These are phyloP conservation scores for Orcinus orca DNA, from an alignment of 2,113 vertebrate genomes.

Conservation along the genomic window DNA sequence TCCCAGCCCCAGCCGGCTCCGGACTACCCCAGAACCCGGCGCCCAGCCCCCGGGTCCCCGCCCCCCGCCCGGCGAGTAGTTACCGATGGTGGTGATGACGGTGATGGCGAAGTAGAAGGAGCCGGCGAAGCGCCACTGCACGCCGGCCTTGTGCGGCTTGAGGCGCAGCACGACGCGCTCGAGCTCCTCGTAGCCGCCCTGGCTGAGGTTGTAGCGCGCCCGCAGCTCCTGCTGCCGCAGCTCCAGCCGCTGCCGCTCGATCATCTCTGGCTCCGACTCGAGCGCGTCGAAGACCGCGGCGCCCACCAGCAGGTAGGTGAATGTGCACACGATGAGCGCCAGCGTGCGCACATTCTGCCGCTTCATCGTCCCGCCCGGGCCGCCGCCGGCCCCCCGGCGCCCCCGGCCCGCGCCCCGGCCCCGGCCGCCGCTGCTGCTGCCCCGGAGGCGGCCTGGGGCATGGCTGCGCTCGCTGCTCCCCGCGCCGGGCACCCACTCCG, in stretches of 20 bases:
- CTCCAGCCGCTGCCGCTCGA: constrained; percentile 84
- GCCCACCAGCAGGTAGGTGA: constrained; percentile 95
- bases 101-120: constrained; percentile 99
- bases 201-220: constrained; percentile 91
- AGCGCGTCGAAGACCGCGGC: constrained; percentile 95
- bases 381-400: constrained; percentile 72
- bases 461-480: constrained; percentile 81
- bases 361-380: constrained; percentile 90
- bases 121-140: constrained; percentile 96
- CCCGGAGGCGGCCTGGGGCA: constrained; percentile 87
- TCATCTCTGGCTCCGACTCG: constrained; percentile 91
- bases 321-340: constrained; percentile 94
- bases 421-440: constrained; percentile 75
- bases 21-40: not conserved
- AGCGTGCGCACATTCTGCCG: constrained; percentile 96
- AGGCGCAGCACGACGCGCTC: constrained; percentile 92
- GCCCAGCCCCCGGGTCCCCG: not conserved
- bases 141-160: constrained; percentile 95
- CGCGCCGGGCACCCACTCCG: constrained; percentile 63
- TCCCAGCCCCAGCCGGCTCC: not conserved
- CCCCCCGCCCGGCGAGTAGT: constrained; percentile 39
- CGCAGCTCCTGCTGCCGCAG: constrained; percentile 83
- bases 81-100: constrained; percentile 98
- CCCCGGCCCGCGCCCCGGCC: constrained; percentile 76
- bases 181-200: constrained; percentile 87